Evolutionary conservation across 2,888 invertebrate species (phyloP).

Genomic region (Drosophila imparisetae): DNA sequence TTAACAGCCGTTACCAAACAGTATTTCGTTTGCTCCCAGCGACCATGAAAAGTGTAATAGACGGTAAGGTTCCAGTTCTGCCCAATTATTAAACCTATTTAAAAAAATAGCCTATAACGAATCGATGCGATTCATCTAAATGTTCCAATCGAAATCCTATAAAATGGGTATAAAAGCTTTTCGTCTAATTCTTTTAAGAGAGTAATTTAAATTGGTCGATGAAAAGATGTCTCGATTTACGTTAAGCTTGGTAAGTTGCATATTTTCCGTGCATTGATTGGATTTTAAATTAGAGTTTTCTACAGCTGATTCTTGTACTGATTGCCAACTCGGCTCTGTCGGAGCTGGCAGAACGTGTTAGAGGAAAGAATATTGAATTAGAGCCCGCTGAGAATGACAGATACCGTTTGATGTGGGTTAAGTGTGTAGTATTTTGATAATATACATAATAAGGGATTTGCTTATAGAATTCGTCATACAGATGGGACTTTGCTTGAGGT

Average conservation of each 20-base stretch:
- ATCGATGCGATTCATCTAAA: slow-evolving; percentile 45
- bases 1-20: slow-evolving; percentile 46
- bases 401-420: slow-evolving; percentile 11
- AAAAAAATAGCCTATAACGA: slow-evolving; percentile 30
- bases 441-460: neutral
- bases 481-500: slow-evolving; percentile 16
- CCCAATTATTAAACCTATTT: slow-evolving; percentile 17
- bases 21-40: slow-evolving; percentile 26
- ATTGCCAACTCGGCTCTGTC: slow-evolving; percentile 7
- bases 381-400: neutral
- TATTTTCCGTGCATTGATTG: neutral
- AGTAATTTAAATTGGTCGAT: neutral
- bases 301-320: slow-evolving; percentile 10
- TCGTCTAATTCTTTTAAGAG: neutral
- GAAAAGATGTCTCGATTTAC: slow-evolving; percentile 11
- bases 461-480: slow-evolving; percentile 7
- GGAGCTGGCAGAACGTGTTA: neutral
- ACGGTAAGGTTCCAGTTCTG: neutral
- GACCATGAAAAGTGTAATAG: slow-evolving; percentile 19
- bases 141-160: slow-evolving; percentile 8
- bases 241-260: slow-evolving; percentile 17
- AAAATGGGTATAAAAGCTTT: slow-evolving; percentile 10
- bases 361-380: neutral
- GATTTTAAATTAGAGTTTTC: neutral
- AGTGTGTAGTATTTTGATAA: neutral